These are phyloP conservation scores for Ennomos fuscantarius DNA, from an alignment of 2,888 invertebrate genomes.

Conservation along the genomic window DNA sequence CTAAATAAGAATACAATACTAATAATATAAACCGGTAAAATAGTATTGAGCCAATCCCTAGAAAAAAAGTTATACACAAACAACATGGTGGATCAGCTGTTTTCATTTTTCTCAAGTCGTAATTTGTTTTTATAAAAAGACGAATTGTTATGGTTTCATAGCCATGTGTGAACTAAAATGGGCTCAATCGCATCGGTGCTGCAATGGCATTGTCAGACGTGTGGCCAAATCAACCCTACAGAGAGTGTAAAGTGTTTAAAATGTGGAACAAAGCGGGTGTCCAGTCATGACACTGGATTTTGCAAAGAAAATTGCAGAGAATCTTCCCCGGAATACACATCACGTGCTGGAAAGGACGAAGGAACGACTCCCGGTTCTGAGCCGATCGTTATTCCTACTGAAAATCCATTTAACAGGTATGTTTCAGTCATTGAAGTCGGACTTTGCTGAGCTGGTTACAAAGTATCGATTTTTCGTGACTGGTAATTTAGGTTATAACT, in stretches of 20 bases:
- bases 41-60: conserved; percentile 4
- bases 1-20: not conserved
- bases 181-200: conserved; percentile 97
- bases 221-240: conserved; percentile 95
- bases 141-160: conserved; percentile 80
- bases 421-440: conserved; percentile 54
- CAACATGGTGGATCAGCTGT: conserved; percentile 88
- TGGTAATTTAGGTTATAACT: conserved; percentile 78
- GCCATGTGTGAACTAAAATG: conserved; percentile 88
- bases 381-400: conserved; percentile 72
- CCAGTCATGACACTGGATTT: conserved; percentile 83
- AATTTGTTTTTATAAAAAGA: conserved; percentile 77
- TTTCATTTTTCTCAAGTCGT: conserved; percentile 73
- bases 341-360: conserved; percentile 74
- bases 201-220: conserved; percentile 96
- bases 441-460: conserved; percentile 65
- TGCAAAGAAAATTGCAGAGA: conserved; percentile 71
- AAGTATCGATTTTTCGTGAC: conserved; percentile 78
- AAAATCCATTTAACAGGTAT: conserved; percentile 76
- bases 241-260: conserved; percentile 93
- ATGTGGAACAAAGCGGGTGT: conserved; percentile 89
- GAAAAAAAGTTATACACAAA: conserved; percentile 80
- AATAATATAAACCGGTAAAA: conserved; percentile 7
- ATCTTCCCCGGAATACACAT: conserved; percentile 75
- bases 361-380: conserved; percentile 78